phyloP scores from a whole-genome alignment of 2,797 vertebrate species.

The Philypnodon macrostomus region DNA sequence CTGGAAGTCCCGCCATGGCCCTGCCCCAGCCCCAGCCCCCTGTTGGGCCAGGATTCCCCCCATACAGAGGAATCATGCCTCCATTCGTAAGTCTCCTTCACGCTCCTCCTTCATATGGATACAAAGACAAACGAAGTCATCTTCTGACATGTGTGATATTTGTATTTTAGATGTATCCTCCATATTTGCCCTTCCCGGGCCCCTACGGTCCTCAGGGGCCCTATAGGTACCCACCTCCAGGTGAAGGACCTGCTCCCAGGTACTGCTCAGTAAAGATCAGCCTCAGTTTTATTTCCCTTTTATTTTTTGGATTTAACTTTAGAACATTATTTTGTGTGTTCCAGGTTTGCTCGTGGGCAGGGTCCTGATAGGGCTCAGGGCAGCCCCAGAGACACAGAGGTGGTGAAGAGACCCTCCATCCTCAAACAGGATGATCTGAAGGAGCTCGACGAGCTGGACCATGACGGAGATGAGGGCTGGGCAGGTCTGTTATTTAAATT shows the following conservation, averaged over 20 bases:
- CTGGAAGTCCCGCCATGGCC: conserved; percentile 77
- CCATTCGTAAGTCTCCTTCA: conserved; percentile 83
- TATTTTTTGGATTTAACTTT: not conserved
- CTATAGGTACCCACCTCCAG: conserved; percentile 85
- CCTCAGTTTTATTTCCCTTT: not conserved
- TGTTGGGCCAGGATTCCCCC: conserved; percentile 86
- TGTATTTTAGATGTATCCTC: conserved; percentile 87
- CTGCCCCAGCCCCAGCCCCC: conserved; percentile 81
- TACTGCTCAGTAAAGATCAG: conserved; percentile 39
- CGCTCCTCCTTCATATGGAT: not conserved
- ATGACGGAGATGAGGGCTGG: conserved; percentile 93
- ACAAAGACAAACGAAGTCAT: not conserved
- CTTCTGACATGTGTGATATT: not conserved
- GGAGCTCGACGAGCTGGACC: conserved; percentile 84
- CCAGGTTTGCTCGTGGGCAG: conserved; percentile 83
- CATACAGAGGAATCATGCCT: conserved; percentile 89
- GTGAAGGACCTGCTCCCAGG: conserved; percentile 83
- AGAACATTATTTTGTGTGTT: not conserved
- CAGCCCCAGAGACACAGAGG: conserved; percentile 77
- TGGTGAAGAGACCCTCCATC: conserved; percentile 89
- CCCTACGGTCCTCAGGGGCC: conserved; percentile 89
- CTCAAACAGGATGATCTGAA: conserved; percentile 93
- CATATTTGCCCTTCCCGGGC: conserved; percentile 88
- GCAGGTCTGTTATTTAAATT: conserved; percentile 76
- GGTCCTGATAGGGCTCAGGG: conserved; percentile 74